These are phyloP conservation scores for Drosophila lacertosa DNA, from an alignment of 1,140 invertebrate species.

Conservation along the genomic window DNA sequence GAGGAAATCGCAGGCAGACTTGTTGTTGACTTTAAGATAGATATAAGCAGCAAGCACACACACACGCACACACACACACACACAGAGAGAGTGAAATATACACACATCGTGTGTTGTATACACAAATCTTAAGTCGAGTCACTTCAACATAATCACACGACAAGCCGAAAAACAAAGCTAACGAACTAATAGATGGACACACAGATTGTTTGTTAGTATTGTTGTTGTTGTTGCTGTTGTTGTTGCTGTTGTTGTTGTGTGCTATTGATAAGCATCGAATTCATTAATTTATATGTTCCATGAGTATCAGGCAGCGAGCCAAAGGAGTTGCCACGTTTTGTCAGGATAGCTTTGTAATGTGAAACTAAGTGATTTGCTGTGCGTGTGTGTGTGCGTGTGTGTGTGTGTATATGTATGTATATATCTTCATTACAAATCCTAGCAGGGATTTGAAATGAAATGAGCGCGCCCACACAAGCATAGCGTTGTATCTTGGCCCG, in stretches of 20 bases:
- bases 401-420: slow-evolving; percentile 14
- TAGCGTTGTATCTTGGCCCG: not conserved
- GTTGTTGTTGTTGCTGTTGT: slow-evolving; percentile 26
- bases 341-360: slow-evolving; percentile 75
- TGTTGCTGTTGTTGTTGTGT: slow-evolving; percentile 43
- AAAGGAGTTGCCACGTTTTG: slow-evolving; percentile 60
- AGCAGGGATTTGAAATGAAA: slow-evolving; percentile 75
- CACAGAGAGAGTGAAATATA: no score
- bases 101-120: slow-evolving; percentile 25
- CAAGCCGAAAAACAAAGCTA: slow-evolving; percentile 60
- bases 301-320: slow-evolving; percentile 56
- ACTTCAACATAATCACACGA: slow-evolving; percentile 76
- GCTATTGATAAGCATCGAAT: slow-evolving; percentile 81
- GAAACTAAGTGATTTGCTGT: slow-evolving; percentile 79
- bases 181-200: slow-evolving; percentile 71
- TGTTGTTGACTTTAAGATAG: slow-evolving; percentile 70
- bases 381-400: slow-evolving; percentile 28
- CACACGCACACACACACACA: slow-evolving; percentile 17
- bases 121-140: slow-evolving; percentile 58
- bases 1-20: slow-evolving; percentile 29
- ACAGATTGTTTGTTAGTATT: slow-evolving; percentile 27
- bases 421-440: slow-evolving; percentile 68
- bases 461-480: slow-evolving; percentile 55
- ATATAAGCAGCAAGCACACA: slow-evolving; percentile 44
- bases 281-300: slow-evolving; percentile 82